phyloP scores from a whole-genome alignment of 1,140 invertebrate genomes.

The Aphidius gifuensis region DNA sequence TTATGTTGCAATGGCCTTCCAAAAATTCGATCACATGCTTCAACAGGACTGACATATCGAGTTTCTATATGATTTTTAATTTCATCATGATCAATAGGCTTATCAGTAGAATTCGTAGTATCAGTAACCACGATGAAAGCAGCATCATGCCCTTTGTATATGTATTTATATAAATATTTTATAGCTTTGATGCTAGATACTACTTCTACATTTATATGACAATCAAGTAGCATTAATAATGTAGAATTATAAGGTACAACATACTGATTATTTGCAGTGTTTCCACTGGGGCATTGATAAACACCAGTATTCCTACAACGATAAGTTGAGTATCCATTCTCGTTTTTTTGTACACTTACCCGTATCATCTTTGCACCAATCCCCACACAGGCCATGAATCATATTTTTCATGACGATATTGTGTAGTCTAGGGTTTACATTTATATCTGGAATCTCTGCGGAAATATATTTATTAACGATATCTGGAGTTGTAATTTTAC shows the following conservation, averaged over 20 bases:
- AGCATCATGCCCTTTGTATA: constrained; percentile 10
- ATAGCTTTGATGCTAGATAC: not conserved
- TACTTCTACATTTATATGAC: constrained; percentile 17
- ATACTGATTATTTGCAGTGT: constrained; percentile 4
- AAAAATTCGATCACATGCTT: not conserved
- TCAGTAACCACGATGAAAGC: not conserved
- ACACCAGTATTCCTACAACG: constrained; percentile 1
- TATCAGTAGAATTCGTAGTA: not conserved
- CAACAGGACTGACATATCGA: not conserved
- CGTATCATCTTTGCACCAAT: constrained; percentile 20
- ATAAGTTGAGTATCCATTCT: constrained; percentile 7
- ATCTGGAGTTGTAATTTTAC: constrained; percentile 17
- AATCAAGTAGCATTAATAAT: constrained; percentile 8
- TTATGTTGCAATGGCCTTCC: not conserved
- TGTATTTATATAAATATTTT: constrained; percentile 7
- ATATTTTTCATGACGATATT: constrained; percentile 23
- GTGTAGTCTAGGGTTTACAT: constrained; percentile 13
- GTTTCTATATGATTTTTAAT: not conserved
- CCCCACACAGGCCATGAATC: constrained; percentile 40
- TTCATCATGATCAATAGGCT: constrained; percentile 4
- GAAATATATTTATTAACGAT: constrained; percentile 24
- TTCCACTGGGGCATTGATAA: not conserved
- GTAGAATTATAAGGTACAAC: constrained; percentile 18
- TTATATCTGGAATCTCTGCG: constrained; percentile 25
- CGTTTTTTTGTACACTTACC: constrained; percentile 3